Evolutionary conservation across 2,113 vertebrate species (phyloP), one percentile per base, ranked within the genome.

Genomic region (Erythrocebus patas): DNA sequence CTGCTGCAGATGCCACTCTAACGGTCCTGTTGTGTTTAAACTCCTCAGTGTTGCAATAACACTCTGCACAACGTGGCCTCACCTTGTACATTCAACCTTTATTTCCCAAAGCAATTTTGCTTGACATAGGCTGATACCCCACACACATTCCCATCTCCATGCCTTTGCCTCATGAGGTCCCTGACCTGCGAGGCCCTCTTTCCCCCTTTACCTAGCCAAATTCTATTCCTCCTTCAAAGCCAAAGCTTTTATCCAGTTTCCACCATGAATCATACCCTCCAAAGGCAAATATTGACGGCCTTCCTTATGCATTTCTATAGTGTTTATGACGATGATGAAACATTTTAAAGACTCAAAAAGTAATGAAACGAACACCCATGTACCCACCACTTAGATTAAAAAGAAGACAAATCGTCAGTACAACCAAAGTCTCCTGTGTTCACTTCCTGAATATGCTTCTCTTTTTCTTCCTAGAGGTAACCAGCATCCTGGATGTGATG

Each of bases 141-240:
- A 12, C 0, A 4, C 76, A 59, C 81, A 35, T 8, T 70, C 38
- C 43, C 12, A 43, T 12, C 9, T 32, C 52, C 0, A 2, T 3
- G n/a, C 20, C 80, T 89, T 75, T 40, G 38, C 66, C 66, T 78
- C n/a, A 2, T 0, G 1, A 52, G 68, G 17, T 23, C 30, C 66
- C 72, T 2, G 3, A 10, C 57, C 70, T 10, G 3, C 16, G 32
- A 75, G 22, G 17, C 64, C 13, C 43, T n/a, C 38, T 6, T 6
- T 40, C 8, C 32, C 45, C 45, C 57, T 78, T 16, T 52, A 27
- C 50, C 11, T 18, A n/a, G 30, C 8, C 50, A 70, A 80, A 79
- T 17, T 30, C 50, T n/a, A 35, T 38, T 32, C 32, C 23, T 80
- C 48, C 72, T 78, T 75, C 89, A 91, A 32, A 32, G 23, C 13